A percentile compares a stretch with the other conserved stretches of the same genome.
These are phyloP conservation scores for Dasyurus viverrinus DNA, from an alignment of 2,113 vertebrate species.

Conservation along the genomic window DNA sequence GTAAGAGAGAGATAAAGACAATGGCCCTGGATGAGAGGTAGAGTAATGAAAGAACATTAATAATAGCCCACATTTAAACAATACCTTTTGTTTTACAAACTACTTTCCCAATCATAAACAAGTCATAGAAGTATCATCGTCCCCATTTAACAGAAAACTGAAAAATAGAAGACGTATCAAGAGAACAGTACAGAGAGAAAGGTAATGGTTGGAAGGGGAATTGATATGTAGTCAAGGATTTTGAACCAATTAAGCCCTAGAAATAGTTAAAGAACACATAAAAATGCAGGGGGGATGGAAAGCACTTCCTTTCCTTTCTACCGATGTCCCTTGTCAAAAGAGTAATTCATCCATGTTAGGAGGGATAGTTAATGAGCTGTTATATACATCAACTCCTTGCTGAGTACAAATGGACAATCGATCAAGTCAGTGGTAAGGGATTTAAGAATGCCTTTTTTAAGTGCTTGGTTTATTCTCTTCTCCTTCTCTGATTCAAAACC, in stretches of 20 bases:
- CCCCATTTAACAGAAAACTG: slow-evolving; percentile 1
- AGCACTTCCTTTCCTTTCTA: background rate
- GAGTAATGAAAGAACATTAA: background rate
- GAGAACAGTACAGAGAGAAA: background rate
- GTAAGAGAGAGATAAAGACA: background rate
- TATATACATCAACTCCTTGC: background rate
- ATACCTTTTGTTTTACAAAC: background rate
- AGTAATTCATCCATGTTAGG: background rate
- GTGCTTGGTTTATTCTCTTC: background rate
- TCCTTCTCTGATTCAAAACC: background rate
- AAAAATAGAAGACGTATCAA: background rate
- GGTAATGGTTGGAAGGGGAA: background rate
- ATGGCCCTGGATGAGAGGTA: background rate
- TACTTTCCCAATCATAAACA: background rate
- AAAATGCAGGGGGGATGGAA: background rate
- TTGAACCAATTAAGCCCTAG: background rate
- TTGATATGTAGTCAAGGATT: background rate
- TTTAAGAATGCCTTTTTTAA: background rate
- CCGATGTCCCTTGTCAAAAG: background rate
- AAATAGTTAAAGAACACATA: background rate
- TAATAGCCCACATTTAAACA: background rate
- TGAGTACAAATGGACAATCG: background rate
- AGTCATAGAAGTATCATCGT: background rate
- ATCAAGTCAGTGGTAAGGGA: background rate
- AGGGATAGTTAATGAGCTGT: background rate